Evolutionary conservation across 2,113 vertebrate genomes (phyloP).

Genomic region (Pseudopipra pipra): DNA sequence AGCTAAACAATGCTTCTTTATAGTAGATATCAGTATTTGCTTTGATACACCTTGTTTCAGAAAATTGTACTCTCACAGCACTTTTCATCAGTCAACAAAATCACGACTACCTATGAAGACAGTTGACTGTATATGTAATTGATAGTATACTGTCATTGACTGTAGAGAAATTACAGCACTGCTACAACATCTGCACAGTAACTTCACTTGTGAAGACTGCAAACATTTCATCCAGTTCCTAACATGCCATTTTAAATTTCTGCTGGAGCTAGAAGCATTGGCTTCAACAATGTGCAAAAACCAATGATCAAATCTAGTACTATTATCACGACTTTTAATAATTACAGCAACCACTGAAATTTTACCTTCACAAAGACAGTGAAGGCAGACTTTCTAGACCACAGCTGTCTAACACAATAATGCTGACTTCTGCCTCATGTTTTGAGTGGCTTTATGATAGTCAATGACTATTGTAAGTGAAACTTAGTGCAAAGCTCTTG

Average conservation of each 20-base stretch:
- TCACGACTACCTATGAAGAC: neutral
- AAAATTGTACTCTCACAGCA: neutral
- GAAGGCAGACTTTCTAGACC: neutral
- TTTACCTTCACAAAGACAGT: neutral
- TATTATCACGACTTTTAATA: neutral
- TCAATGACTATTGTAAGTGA: neutral
- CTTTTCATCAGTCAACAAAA: neutral
- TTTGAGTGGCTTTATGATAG: neutral
- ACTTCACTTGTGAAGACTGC: neutral
- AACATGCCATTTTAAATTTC: neutral
- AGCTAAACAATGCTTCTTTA: constrained; percentile 1
- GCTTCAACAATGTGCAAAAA: neutral
- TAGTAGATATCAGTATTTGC: neutral
- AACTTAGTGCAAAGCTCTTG: neutral
- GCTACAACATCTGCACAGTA: neutral
- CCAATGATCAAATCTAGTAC: neutral
- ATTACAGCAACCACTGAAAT: neutral
- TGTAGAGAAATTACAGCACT: constrained; percentile 7
- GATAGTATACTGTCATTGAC: neutral
- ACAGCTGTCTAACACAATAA: neutral
- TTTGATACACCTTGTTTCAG: neutral
- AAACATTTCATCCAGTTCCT: neutral
- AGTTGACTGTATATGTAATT: neutral
- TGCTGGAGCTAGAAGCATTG: neutral
- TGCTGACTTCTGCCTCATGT: neutral